Percentiles rank a stretch among this genome's conserved stretches.
Evolutionary conservation across 2,888 invertebrate genomes (phyloP).

Genomic region (Halictus quadricinctus): DNA sequence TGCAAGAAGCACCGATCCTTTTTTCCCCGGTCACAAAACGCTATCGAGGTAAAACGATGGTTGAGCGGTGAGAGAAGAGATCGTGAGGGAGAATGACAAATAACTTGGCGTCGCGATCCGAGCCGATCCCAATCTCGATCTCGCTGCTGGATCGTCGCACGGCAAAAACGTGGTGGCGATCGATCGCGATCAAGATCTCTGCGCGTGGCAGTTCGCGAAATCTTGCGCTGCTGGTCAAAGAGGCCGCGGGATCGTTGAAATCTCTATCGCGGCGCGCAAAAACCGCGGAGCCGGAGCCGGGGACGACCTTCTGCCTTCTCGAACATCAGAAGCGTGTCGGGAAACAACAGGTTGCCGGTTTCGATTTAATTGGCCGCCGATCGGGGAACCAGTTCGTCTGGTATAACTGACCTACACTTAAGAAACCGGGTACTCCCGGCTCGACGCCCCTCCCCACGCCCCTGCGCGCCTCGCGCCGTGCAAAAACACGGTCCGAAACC

Average conservation of each 20-base stretch:
- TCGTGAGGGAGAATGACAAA: not conserved
- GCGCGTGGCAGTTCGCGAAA: conserved; percentile 23
- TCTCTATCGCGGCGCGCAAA: conserved; percentile 46
- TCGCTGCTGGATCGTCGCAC: not conserved
- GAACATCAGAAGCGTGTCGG: conserved; percentile 56
- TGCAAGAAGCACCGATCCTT: not conserved
- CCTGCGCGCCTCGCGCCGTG: not conserved
- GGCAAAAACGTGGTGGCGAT: not conserved
- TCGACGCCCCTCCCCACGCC: not conserved
- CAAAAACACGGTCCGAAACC: conserved; percentile 6
- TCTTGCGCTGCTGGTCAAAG: conserved; percentile 10
- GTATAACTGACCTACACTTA: conserved; percentile 76
- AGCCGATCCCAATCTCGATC: not conserved
- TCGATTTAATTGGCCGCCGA: conserved; percentile 70
- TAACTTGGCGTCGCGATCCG: not conserved
- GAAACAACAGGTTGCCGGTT: conserved; percentile 70
- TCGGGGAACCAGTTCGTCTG: conserved; percentile 72
- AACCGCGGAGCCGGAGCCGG: conserved; percentile 27
- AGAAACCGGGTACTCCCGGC: conserved; percentile 34
- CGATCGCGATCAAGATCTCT: not conserved
- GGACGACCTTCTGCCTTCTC: conserved; percentile 51
- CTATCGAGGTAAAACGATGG: not conserved
- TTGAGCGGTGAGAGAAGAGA: not conserved
- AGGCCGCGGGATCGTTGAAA: conserved; percentile 36
- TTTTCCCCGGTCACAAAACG: not conserved